Evolutionary conservation across 2,797 vertebrate species (phyloP).

Genomic region (Lepilemur septentrionalis): DNA sequence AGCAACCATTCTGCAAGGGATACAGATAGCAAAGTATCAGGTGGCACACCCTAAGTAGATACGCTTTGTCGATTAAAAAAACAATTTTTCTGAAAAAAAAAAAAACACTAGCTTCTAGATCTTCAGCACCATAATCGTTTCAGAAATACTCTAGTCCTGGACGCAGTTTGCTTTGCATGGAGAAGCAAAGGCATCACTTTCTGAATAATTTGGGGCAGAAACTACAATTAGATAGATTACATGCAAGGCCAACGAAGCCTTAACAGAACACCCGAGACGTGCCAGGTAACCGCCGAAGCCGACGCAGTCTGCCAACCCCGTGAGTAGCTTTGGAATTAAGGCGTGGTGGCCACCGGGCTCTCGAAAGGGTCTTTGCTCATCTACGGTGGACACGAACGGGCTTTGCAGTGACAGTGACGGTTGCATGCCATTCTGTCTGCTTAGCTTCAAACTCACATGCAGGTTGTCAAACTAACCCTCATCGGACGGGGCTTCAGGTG

Average conservation of each 20-base stretch:
- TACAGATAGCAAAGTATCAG: neutral
- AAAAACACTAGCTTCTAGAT: neutral
- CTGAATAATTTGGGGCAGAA: neutral
- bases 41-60: neutral
- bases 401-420: neutral
- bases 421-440: neutral
- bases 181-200: neutral
- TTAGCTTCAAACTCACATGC: neutral
- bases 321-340: neutral
- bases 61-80: neutral
- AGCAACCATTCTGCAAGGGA: neutral
- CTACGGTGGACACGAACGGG: rapidly evolving
- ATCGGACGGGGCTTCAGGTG: neutral
- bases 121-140: neutral
- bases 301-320: neutral
- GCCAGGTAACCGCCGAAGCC: neutral
- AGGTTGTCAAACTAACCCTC: neutral
- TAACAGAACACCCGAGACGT: neutral
- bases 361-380: neutral
- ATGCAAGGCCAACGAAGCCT: no score
- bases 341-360: neutral
- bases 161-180: neutral
- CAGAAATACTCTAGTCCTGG: neutral
- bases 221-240: neutral
- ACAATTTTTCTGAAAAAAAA: neutral